Conservation (phyloP, 1,140 invertebrate species). For the Zophobas atratus region DNA sequence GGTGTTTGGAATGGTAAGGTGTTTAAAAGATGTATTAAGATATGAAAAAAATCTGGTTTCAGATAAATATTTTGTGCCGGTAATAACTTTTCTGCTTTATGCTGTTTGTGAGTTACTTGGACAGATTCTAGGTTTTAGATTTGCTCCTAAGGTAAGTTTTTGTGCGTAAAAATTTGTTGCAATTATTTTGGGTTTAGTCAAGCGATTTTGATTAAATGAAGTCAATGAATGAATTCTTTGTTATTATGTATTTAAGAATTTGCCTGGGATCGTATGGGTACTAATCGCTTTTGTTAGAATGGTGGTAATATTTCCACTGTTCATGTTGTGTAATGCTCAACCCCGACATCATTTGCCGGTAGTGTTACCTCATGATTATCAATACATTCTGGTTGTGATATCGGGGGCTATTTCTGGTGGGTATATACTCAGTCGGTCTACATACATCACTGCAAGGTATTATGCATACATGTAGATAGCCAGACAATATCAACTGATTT, state of each 20-base stretch:
- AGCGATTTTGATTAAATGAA: no score
- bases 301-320: background rate
- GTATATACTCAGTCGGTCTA: background rate
- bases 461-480: background rate
- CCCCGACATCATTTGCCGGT: slow-evolving; percentile 1
- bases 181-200: background rate
- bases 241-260: background rate
- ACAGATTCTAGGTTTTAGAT: background rate
- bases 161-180: background rate
- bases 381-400: background rate
- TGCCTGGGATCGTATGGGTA: background rate
- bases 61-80: slow-evolving; percentile 15
- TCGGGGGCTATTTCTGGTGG: background rate
- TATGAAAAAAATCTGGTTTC: background rate
- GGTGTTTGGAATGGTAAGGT: slow-evolving; percentile 6
- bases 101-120: slow-evolving; percentile 9
- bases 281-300: background rate
- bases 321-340: background rate
- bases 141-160: background rate
- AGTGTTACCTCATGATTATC: background rate
- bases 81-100: background rate
- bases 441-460: background rate
- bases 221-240: no score
- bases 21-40: background rate
- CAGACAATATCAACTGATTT: background rate